Conservation (phyloP, 2,113 vertebrate species). For the Chamaetylas fuelleborni region DNA sequence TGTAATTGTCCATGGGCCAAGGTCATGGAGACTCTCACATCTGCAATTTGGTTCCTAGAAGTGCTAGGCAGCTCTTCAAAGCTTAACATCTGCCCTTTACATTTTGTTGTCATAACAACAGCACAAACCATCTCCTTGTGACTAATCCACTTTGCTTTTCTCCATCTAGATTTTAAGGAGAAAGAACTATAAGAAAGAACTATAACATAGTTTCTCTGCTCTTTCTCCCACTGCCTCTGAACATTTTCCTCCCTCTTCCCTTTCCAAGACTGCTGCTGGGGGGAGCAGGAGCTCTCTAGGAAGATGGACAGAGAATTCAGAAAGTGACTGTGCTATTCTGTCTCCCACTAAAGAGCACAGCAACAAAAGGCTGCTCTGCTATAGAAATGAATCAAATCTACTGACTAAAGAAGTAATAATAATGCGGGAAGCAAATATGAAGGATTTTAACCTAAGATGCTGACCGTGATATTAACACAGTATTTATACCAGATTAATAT, state of each 20-base stretch:
- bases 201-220: background rate
- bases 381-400: background rate
- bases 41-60: background rate
- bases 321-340: background rate
- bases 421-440: background rate
- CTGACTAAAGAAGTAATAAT: background rate
- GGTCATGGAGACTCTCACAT: background rate
- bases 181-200: background rate
- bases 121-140: constrained; percentile 1
- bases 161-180: background rate
- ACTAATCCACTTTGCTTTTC: constrained; percentile 3
- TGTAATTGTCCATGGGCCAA: background rate
- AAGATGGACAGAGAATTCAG: background rate
- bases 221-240: background rate
- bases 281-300: background rate
- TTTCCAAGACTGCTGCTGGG: background rate
- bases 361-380: background rate
- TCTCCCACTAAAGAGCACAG: background rate
- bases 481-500: background rate
- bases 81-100: background rate
- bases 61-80: background rate
- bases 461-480: background rate
- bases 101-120: constrained; percentile 14
- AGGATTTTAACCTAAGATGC: background rate
- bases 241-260: background rate